Percentiles rank a stretch among this genome's conserved stretches.
phyloP scores from a whole-genome alignment of 2,797 vertebrate genomes.

The Cirrhinus mrigala region DNA sequence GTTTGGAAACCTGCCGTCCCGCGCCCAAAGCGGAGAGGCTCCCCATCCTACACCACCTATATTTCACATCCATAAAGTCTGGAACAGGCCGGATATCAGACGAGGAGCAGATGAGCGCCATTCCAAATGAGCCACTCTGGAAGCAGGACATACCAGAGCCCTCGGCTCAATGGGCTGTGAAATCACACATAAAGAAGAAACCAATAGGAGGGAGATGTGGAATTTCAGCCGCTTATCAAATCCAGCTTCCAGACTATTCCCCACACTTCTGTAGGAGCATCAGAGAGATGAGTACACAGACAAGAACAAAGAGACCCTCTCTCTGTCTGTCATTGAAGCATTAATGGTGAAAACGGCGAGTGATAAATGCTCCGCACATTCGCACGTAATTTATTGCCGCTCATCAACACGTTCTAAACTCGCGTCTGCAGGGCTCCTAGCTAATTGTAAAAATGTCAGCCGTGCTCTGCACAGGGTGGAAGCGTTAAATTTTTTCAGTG shows the following conservation, averaged over 20 bases:
- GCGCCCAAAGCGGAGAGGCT: constrained; percentile 63
- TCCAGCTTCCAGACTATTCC: constrained; percentile 29
- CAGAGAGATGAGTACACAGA: constrained; percentile 3
- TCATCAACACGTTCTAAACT: constrained; percentile 47
- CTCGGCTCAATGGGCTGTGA: constrained; percentile 66
- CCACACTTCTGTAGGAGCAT: constrained; percentile 14
- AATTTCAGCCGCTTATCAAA: constrained; percentile 61
- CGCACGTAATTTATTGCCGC: constrained; percentile 33
- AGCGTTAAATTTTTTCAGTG: constrained; percentile 34
- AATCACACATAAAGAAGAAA: constrained; percentile 63
- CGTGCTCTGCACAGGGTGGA: constrained; percentile 8
- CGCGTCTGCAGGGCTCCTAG: constrained; percentile 26
- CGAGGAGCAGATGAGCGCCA: constrained; percentile 37
- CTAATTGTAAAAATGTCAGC: constrained; percentile 46
- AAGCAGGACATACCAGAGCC: constrained; percentile 67
- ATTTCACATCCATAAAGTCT: constrained; percentile 78
- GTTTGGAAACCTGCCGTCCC: constrained; percentile 58
- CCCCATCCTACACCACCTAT: constrained; percentile 49
- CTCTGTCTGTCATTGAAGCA: constrained; percentile 29
- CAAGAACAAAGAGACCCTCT: constrained; percentile 21
- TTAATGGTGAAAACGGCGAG: constrained; percentile 39
- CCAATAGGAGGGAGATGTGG: constrained; percentile 64
- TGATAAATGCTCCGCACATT: constrained; percentile 33
- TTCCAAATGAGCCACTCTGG: constrained; percentile 53
- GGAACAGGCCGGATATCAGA: constrained; percentile 38